These are phyloP conservation scores for Sigmodon hispidus DNA, from an alignment of 2,113 vertebrate species.

Conservation along the genomic window DNA sequence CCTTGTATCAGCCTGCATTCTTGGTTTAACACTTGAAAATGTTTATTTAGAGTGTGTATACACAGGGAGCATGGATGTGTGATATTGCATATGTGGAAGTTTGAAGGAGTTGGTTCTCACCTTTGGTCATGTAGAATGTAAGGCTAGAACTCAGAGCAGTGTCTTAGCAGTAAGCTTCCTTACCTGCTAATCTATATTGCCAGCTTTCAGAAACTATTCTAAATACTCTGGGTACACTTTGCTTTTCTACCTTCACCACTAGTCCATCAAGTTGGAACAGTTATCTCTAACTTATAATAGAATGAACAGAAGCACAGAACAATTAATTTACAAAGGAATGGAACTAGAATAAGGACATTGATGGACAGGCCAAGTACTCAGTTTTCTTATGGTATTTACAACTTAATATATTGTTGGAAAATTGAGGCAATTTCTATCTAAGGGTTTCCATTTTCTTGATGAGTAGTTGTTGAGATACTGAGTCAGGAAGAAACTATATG, in stretches of 20 bases:
- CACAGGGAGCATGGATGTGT: not conserved
- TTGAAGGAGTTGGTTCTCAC: not conserved
- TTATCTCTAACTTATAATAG: constrained; percentile 21
- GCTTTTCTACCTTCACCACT: not conserved
- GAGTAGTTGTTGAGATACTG: constrained; percentile 25
- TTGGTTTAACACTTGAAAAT: not conserved
- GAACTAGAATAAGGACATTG: not conserved
- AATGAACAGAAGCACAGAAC: constrained; percentile 17
- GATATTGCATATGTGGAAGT: not conserved
- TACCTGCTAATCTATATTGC: not conserved
- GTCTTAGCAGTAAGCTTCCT: not conserved
- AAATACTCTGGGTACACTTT: not conserved
- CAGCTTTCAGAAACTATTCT: not conserved
- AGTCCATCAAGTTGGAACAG: not conserved
- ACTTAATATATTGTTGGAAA: constrained; percentile 36
- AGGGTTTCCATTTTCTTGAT: constrained; percentile 49
- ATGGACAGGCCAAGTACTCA: not conserved
- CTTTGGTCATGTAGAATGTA: not conserved
- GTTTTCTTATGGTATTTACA: not conserved
- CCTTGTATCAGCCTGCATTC: not conserved
- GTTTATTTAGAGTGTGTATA: not conserved
- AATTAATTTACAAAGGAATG: not conserved
- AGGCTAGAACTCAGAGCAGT: not conserved
- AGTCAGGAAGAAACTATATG: not conserved
- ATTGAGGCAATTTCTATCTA: constrained; percentile 16